Evolutionary conservation across 2,888 invertebrate species (phyloP), one percentile per base, ranked within the genome.

Genomic region (Sarcophaga carnaria): DNA sequence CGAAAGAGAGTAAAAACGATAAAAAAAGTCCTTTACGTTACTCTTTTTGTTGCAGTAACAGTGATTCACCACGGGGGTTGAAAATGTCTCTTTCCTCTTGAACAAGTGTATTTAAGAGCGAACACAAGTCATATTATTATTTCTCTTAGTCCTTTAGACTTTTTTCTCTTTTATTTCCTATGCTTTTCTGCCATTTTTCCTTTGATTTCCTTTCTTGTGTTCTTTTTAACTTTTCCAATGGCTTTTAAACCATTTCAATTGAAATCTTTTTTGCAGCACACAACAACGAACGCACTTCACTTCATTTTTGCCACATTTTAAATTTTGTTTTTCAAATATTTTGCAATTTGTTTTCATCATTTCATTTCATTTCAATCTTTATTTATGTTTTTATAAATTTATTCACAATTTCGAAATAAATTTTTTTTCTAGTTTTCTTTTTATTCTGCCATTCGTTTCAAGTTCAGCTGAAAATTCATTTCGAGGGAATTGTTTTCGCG

Each of bases 401-500:
- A 25, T 5, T 66, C 47, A 69, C 47, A 75, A 80, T 83, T 86
- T 66, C 12, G 45, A 45, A 69, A 79, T 67, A 12, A 25, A 25
- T 8, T 64, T 64, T 63, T 64, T 64, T 45, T 75, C 17, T 20
- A 22, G 47, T 62, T 27, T 74, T 59, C 54, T 63, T 45, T 54
- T 54, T 17, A 54, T 14, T 14, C 17, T 54, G 54, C 54, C 14
- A n/a, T 62, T 74, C 11, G 66, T 76, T 79, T 81, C 79, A 84
- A 84, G 87, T 84, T 86, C 77, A 76, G 66, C 74, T 14, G 63
- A 72, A 83, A 47, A 47, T 76, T 60, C 14, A 67, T 81, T 80
- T 70, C 71, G 77, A 22, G 54, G 62, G 25, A 71, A 81, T 80
- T 71, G 22, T 22, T 22, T 22, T 22, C 78, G 78, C 47, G 54